Evolutionary conservation across 2,888 invertebrate species (phyloP), one percentile per base, ranked within the genome.

Genomic region (Branchellion lobata): DNA sequence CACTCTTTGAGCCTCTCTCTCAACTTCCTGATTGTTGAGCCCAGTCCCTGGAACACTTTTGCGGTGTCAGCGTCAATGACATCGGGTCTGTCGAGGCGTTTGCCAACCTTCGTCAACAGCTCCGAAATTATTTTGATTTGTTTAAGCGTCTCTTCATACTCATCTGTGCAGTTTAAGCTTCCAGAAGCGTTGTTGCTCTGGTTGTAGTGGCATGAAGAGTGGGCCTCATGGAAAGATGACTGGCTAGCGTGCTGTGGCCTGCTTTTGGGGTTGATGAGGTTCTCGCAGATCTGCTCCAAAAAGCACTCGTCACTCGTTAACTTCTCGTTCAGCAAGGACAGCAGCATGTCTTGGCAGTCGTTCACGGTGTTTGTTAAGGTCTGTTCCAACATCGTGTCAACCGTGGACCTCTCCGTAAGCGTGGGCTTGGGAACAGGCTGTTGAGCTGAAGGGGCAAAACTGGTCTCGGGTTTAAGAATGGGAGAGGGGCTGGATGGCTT

Each of bases 301-400:
- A 57, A 57, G 21, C 5, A 18, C 24, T 57, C 61, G 24, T 57
- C 61, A n/a, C 21, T 57, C 5, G 61, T n/a, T 3, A 57, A n/a
- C 21, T 57, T 57, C 21, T 57, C 61, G 61, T 57, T 57, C 11
- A 57, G 61, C 3, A 57, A n/a, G 21, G 61, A 18, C 14, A 57
- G 24, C 3, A 57, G 61, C 14, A 57, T 5, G 24, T 57, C 61
- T 57, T 57, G 61, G 61, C 61, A 57, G n/a, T 57, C 61, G 61
- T n/a, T 57, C n/a, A 57, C 61, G 24, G 61, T 57, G 24, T 24
- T 57, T 8, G 8, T 57, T 3, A 57, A n/a, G 3, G 61, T 14
- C 14, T 57, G 61, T 57, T 57, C 61, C 61, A 57, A n/a, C n/a
- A 57, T 8, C 5, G 5, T 40, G 40, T 40, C 40, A 5, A 40